Percentiles rank a stretch among this genome's conserved stretches.
Evolutionary conservation across 2,113 vertebrate species (phyloP).

Genomic region (Eleginops maclovinus): DNA sequence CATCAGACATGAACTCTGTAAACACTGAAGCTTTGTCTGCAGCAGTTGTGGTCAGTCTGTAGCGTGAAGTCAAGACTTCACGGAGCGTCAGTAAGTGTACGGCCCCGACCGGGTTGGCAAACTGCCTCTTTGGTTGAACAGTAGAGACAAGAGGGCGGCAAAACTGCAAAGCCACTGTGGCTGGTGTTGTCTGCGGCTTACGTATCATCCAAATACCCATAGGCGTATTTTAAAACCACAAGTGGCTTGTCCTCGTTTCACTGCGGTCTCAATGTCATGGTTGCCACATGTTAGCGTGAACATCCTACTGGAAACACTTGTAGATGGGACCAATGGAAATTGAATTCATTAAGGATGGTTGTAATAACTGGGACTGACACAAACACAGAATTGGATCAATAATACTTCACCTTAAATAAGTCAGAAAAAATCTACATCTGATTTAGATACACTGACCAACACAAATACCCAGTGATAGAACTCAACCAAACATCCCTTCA

Average conservation of each 20-base stretch:
- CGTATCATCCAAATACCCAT: constrained; percentile 27
- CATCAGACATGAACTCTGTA: constrained; percentile 50
- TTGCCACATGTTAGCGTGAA: constrained; percentile 36
- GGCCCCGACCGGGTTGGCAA: constrained; percentile 16
- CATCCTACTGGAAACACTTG: constrained; percentile 15
- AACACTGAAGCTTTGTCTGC: constrained; percentile 63
- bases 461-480: neutral
- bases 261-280: constrained; percentile 26
- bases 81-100: constrained; percentile 33
- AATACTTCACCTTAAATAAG: neutral
- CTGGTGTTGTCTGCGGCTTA: constrained; percentile 56
- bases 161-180: constrained; percentile 26
- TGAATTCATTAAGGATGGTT: constrained; percentile 1
- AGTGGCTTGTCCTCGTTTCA: constrained; percentile 44
- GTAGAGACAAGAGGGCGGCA: constrained; percentile 18
- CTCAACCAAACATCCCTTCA: neutral
- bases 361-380: neutral
- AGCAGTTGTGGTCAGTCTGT: constrained; percentile 59
- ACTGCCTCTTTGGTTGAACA: constrained; percentile 49
- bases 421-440: neutral
- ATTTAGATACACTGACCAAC: neutral
- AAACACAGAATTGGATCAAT: constrained; percentile 7
- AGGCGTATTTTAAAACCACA: constrained; percentile 37
- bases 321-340: constrained; percentile 7
- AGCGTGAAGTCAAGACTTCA: constrained; percentile 20